A percentile compares a stretch with the other conserved stretches of the same genome.
phyloP scores from a whole-genome alignment of 2,113 vertebrate genomes.

The Sinocyclocheilus grahami region DNA sequence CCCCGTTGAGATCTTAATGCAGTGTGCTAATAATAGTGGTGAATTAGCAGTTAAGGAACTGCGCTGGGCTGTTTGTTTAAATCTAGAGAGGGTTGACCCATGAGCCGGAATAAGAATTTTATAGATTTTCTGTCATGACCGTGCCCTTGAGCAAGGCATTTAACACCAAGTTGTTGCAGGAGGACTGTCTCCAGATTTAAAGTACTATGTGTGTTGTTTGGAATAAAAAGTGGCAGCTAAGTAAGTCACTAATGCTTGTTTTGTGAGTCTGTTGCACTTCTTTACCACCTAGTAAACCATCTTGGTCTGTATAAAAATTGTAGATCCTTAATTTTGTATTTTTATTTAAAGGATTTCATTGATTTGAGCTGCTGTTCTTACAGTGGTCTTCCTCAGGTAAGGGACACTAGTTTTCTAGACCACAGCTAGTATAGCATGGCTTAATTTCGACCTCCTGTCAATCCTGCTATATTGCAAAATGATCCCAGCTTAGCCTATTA shows the following conservation, averaged over 20 bases:
- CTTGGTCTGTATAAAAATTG: neutral
- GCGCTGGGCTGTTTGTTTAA: constrained; percentile 1
- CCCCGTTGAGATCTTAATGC: constrained; percentile 1
- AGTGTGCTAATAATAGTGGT: constrained; percentile 25
- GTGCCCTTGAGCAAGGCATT: constrained; percentile 27
- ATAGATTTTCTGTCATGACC: constrained; percentile 16
- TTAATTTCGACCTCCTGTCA: neutral
- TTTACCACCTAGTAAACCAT: neutral
- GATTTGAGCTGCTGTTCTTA: constrained; percentile 53
- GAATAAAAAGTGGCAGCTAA: constrained; percentile 2
- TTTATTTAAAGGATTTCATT: constrained; percentile 45
- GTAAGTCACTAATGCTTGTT: neutral
- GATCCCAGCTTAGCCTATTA: neutral
- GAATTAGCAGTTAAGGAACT: neutral
- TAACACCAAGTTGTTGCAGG: neutral
- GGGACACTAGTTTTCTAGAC: neutral
- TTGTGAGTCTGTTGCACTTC: neutral
- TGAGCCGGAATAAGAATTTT: neutral
- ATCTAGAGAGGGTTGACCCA: neutral
- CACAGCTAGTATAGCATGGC: neutral
- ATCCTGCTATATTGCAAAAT: neutral
- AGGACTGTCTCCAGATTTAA: constrained; percentile 3
- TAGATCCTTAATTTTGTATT: neutral
- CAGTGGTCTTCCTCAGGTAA: constrained; percentile 47
- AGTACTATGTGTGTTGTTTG: neutral